Evolutionary conservation across 2,113 vertebrate genomes (phyloP).

Genomic region (Proteles cristata): DNA sequence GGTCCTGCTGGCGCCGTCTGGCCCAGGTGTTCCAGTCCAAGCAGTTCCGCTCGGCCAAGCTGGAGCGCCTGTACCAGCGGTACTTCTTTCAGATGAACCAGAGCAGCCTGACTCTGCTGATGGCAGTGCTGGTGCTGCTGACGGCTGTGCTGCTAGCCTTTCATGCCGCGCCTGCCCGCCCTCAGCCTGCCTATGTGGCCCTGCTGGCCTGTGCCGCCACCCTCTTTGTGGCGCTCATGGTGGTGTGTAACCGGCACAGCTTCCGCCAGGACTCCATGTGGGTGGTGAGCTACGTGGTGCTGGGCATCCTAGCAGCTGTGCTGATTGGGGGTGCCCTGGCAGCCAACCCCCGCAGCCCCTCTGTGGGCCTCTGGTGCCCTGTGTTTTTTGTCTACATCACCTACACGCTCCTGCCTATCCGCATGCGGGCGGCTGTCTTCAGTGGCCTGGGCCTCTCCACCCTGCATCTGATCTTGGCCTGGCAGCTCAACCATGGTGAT

Average conservation of each 20-base stretch:
- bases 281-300: conserved; percentile 97
- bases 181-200: conserved; percentile 86
- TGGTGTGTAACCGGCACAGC: conserved; percentile 95
- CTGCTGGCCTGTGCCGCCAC: conserved; percentile 91
- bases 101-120: conserved; percentile 97
- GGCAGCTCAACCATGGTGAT: conserved; percentile 92
- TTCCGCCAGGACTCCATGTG: conserved; percentile 99
- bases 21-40: conserved; percentile 96
- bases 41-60: conserved; percentile 96
- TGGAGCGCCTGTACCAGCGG: conserved; percentile 98
- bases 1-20: conserved; percentile 91
- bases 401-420: conserved; percentile 96
- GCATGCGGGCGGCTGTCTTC: conserved; percentile 96
- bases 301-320: conserved; percentile 91
- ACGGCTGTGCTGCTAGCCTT: conserved; percentile 95
- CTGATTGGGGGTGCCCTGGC: conserved; percentile 92
- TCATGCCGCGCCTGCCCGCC: conserved; percentile 91
- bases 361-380: conserved; percentile 96
- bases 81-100: conserved; percentile 99
- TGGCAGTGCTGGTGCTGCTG: conserved; percentile 96
- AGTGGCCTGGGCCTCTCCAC: conserved; percentile 92
- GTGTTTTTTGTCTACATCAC: conserved; percentile 98
- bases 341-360: conserved; percentile 91
- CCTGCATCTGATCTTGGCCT: conserved; percentile 93
- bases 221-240: conserved; percentile 95